Conservation (phyloP, 2,797 vertebrate genomes). For the Scolopax bukidnonensis region DNA sequence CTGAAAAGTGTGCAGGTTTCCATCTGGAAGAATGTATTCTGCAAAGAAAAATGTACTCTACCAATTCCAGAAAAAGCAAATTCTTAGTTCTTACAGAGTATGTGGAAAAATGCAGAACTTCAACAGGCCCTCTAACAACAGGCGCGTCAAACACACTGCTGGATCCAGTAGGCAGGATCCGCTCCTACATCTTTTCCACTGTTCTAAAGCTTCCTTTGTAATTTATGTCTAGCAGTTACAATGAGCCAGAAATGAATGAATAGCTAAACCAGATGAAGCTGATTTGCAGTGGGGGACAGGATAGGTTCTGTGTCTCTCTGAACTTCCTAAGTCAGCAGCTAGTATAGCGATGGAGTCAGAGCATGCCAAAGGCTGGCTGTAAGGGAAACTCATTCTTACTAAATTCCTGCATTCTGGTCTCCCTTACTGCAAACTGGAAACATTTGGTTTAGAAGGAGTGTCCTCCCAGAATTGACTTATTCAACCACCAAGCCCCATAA, state of each 20-base stretch:
- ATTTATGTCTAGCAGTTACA: constrained; percentile 1
- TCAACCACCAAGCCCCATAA: neutral
- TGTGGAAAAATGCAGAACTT: neutral
- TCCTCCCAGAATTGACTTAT: neutral
- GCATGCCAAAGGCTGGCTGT: neutral
- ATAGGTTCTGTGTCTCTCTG: neutral
- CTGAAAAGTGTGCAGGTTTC: neutral
- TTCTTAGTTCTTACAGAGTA: neutral
- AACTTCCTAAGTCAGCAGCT: neutral
- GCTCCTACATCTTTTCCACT: neutral
- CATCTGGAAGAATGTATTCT: neutral
- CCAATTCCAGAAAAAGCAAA: neutral
- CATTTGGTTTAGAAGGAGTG: neutral
- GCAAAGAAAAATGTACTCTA: neutral
- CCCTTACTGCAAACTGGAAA: neutral
- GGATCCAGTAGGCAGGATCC: neutral
- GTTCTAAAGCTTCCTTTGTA: neutral
- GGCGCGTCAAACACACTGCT: neutral
- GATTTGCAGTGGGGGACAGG: neutral
- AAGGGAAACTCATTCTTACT: neutral
- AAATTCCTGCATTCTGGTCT: neutral
- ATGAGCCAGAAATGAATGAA: constrained; percentile 8
- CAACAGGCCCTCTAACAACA: neutral
- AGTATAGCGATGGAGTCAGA: neutral
- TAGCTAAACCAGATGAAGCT: constrained; percentile 7